Percentiles rank a stretch among this genome's conserved stretches.
These are phyloP conservation scores for Hippocampus comes DNA, from an alignment of 2,113 vertebrate genomes.

Conservation along the genomic window DNA sequence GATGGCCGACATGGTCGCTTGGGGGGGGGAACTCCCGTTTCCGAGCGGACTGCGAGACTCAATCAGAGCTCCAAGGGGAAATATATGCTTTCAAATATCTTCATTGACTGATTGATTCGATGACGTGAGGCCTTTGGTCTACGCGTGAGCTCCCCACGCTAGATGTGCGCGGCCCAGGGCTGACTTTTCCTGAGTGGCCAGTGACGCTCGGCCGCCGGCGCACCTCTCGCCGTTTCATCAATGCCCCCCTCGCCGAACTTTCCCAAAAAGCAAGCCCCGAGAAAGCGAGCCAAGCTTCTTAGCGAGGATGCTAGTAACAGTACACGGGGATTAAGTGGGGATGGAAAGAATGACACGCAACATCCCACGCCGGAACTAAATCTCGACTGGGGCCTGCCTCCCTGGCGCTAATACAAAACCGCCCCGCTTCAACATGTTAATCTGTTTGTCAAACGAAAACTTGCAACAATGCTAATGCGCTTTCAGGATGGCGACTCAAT, in stretches of 20 bases:
- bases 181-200: slow-evolving; percentile 16
- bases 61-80: slow-evolving; percentile 56
- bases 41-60: slow-evolving; percentile 38
- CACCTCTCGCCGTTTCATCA: not conserved
- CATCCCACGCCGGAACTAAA: slow-evolving; percentile 1
- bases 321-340: slow-evolving; percentile 1
- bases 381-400: not conserved
- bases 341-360: slow-evolving; percentile 1
- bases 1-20: slow-evolving; percentile 23
- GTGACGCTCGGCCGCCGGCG: not conserved
- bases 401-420: not conserved
- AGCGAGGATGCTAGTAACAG: not conserved
- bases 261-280: not conserved
- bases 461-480: not conserved
- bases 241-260: not conserved
- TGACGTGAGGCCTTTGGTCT: slow-evolving; percentile 20
- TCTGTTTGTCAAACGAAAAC: slow-evolving; percentile 8
- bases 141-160: slow-evolving; percentile 30
- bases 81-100: slow-evolving; percentile 49
- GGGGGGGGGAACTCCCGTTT: slow-evolving; percentile 2
- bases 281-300: slow-evolving; percentile 2
- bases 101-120: slow-evolving; percentile 64
- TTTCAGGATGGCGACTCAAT: not conserved
- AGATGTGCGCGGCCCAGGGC: slow-evolving; percentile 22
- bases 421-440: not conserved